These are phyloP conservation scores for Drosophila birchii DNA, from an alignment of 2,888 invertebrate genomes.

Conservation along the genomic window DNA sequence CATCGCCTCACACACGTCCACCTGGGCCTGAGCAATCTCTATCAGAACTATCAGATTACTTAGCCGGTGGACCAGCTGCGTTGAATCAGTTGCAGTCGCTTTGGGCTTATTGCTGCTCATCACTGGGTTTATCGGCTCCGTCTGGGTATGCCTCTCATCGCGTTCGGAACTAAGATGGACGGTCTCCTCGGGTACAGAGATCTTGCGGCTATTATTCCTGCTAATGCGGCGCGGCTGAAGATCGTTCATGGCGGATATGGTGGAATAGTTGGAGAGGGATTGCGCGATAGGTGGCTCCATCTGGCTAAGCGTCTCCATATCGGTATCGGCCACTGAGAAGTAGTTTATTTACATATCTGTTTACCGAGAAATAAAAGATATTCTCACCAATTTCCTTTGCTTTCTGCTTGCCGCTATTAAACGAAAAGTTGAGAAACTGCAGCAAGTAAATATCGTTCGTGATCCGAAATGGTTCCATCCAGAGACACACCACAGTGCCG, in stretches of 20 bases:
- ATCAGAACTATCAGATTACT: conserved; percentile 56
- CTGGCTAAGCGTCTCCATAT: conserved; percentile 45
- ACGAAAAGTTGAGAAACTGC: conserved; percentile 76
- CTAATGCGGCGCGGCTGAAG: conserved; percentile 62
- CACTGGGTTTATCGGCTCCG: conserved; percentile 21
- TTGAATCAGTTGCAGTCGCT: conserved; percentile 8
- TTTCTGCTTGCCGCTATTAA: conserved; percentile 21
- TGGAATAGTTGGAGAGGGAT: conserved; percentile 56
- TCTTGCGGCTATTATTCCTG: conserved; percentile 72
- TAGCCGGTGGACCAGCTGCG: conserved; percentile 38
- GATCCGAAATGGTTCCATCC: conserved; percentile 77
- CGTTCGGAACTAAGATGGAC: conserved; percentile 84
- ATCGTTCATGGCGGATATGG: conserved; percentile 42
- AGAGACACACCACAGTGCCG: conserved; percentile 70
- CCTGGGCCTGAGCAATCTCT: conserved; percentile 67
- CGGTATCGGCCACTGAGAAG: conserved; percentile 43
- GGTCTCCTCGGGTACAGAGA: conserved; percentile 83
- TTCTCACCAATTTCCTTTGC: conserved; percentile 49
- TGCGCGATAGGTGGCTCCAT: conserved; percentile 41
- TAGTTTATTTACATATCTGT: neutral
- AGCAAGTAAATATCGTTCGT: conserved; percentile 70
- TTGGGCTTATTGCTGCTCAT: neutral
- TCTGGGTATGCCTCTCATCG: conserved; percentile 73
- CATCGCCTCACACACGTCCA: conserved; percentile 65
- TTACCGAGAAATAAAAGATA: neutral